A percentile compares a stretch with the other conserved stretches of the same genome.
These are phyloP conservation scores for Dallia pectoralis DNA, from an alignment of 2,797 vertebrate genomes.

Conservation along the genomic window DNA sequence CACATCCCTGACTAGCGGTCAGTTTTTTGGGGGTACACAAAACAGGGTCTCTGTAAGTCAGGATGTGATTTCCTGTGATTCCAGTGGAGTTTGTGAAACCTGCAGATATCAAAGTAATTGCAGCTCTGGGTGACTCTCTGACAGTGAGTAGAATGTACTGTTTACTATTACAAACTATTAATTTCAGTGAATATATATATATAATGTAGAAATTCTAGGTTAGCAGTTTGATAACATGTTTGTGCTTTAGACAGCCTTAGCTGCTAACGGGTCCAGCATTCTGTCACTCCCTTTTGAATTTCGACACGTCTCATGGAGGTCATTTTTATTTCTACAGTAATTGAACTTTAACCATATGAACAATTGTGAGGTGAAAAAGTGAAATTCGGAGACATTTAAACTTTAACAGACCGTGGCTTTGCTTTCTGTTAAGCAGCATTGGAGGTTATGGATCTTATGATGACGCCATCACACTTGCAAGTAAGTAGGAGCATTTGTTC, in stretches of 20 bases:
- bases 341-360: not conserved
- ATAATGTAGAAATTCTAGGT: too few relatives aligned
- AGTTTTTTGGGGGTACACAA: not conserved
- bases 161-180: not conserved
- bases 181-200: not conserved
- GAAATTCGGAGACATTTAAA: not conserved
- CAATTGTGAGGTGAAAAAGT: too few relatives aligned
- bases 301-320: slow-evolving; percentile 66
- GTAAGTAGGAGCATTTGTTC: slow-evolving; percentile 44
- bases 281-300: slow-evolving; percentile 61
- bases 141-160: slow-evolving; percentile 73
- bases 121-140: slow-evolving; percentile 83
- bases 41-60: not conserved
- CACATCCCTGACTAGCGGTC: not conserved
- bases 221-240: not conserved
- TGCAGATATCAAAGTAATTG: slow-evolving; percentile 82
- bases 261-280: slow-evolving; percentile 61
- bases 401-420: not conserved
- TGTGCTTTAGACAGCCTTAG: slow-evolving; percentile 60
- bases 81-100: slow-evolving; percentile 82
- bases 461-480: slow-evolving; percentile 69
- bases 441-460: slow-evolving; percentile 65
- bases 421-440: slow-evolving; percentile 50
- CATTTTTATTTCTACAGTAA: not conserved
- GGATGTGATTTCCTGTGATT: slow-evolving; percentile 32